Evolutionary conservation across 1,140 invertebrate genomes (phyloP).

Genomic region (Meloidogyne exigua): DNA sequence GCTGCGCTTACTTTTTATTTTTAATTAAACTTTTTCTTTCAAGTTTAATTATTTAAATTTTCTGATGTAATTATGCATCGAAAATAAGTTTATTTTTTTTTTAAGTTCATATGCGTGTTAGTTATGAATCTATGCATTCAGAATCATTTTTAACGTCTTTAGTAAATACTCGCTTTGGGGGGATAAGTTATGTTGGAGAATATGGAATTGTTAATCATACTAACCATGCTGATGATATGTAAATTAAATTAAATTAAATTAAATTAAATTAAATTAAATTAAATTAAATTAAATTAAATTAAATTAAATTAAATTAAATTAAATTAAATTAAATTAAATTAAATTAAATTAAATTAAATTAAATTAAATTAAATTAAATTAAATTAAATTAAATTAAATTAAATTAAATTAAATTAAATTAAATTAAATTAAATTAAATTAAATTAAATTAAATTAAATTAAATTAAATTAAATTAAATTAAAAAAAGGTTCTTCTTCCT

Average conservation of each 20-base stretch:
- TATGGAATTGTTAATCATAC: slow-evolving; percentile 37
- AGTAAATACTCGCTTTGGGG: slow-evolving; percentile 30
- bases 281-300: neutral
- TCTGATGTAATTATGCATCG: too few relatives aligned
- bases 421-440: too few relatives aligned
- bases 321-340: neutral
- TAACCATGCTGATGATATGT: slow-evolving; percentile 30
- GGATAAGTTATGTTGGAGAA: slow-evolving; percentile 22
- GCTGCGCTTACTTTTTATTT: too few relatives aligned
- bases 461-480: neutral
- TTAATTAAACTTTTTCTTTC: neutral
- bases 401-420: too few relatives aligned
- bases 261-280: neutral
- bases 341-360: neutral
- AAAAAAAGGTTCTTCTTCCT: slow-evolving; percentile 28
- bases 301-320: neutral
- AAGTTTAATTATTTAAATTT: neutral
- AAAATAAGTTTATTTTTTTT: neutral
- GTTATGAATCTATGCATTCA: slow-evolving; percentile 36
- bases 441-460: neutral
- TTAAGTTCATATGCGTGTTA: slow-evolving; percentile 23
- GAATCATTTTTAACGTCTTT: slow-evolving; percentile 28
- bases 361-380: neutral
- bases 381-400: neutral
- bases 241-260: neutral